Evolutionary conservation across 2,888 invertebrate species (phyloP).

Genomic region (Pristionchus arcanus): DNA sequence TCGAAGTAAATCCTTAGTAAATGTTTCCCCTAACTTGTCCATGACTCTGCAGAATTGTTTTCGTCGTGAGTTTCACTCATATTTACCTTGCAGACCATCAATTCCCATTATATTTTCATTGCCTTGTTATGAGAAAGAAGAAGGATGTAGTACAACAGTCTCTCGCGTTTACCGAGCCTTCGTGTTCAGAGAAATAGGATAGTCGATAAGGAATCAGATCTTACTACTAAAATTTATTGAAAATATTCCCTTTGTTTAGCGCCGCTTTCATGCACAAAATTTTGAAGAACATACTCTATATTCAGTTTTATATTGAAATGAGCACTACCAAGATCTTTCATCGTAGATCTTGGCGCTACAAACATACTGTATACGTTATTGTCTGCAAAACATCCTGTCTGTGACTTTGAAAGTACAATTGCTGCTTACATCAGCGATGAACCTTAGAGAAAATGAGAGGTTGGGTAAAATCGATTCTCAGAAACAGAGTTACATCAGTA

Average conservation of each 20-base stretch:
- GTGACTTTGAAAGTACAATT: not conserved
- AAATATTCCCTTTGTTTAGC: no score
- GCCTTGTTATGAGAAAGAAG: not conserved
- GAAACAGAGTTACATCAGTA: not conserved
- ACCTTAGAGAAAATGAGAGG: not conserved
- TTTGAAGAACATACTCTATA: not conserved
- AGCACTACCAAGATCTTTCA: not conserved
- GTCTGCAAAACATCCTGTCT: no score
- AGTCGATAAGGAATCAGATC: no score
- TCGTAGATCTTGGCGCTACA: not conserved
- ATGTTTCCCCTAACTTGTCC: not conserved
- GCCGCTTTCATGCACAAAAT: not conserved
- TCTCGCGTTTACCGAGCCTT: not conserved
- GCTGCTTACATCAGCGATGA: not conserved
- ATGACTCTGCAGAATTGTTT: not conserved
- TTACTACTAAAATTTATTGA: no score
- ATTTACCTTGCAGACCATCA: no score
- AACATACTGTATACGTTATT: not conserved
- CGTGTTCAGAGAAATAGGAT: not conserved
- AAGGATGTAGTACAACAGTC: not conserved
- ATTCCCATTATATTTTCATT: not conserved
- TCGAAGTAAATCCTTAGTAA: no score
- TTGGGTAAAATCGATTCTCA: not conserved
- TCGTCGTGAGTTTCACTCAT: no score
- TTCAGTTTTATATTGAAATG: not conserved